A percentile compares a stretch with the other conserved stretches of the same genome.
Evolutionary conservation across 2,797 vertebrate genomes (phyloP).

Genomic region (Natrix natrix): DNA sequence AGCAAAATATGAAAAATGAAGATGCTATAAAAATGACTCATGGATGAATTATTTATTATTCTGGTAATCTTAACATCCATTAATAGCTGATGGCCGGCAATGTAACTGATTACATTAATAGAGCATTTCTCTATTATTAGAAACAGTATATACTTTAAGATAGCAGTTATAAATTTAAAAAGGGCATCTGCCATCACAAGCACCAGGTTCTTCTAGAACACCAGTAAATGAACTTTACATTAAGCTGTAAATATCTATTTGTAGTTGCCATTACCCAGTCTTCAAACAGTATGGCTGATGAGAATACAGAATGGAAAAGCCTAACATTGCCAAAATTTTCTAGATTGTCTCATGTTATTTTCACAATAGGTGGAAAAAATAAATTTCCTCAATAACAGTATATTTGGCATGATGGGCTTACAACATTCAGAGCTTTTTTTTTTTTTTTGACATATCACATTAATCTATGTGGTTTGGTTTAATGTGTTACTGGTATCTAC

Average conservation of each 20-base stretch:
- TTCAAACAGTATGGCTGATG: background rate
- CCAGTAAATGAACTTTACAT: background rate
- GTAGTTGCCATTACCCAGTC: background rate
- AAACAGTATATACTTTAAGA: slow-evolving; percentile 30
- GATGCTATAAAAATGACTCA: slow-evolving; percentile 22
- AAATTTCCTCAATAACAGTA: background rate
- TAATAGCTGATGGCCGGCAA: slow-evolving; percentile 28
- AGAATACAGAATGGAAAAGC: background rate
- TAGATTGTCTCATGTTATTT: background rate
- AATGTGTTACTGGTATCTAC: background rate
- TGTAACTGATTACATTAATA: slow-evolving; percentile 25
- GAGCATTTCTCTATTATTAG: background rate
- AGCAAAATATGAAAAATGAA: slow-evolving; percentile 53
- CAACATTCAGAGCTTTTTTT: background rate
- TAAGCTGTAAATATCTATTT: background rate
- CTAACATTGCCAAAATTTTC: background rate
- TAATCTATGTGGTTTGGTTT: background rate
- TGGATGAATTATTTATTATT: slow-evolving; percentile 47
- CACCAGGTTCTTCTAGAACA: background rate
- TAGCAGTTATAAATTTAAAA: slow-evolving; percentile 31
- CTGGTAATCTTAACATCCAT: slow-evolving; percentile 32
- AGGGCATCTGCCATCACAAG: slow-evolving; percentile 1
- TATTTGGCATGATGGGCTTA: background rate
- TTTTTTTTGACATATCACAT: background rate
- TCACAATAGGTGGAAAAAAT: background rate